phyloP scores from a whole-genome alignment of 2,797 vertebrate genomes.

The Ptychadena robeensis region DNA sequence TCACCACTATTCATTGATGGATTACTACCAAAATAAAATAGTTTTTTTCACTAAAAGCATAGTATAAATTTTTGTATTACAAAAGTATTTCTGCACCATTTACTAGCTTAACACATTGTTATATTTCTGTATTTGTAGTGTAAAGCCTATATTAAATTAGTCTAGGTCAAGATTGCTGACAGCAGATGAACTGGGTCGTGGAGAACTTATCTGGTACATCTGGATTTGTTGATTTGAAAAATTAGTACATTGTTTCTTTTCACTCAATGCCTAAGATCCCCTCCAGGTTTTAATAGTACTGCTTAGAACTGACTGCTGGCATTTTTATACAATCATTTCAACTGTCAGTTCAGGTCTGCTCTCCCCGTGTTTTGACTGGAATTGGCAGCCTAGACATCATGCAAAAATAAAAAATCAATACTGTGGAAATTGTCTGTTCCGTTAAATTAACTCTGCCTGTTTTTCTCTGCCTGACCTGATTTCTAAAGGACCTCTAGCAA shows the following conservation, averaged over 20 bases:
- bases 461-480: conserved; percentile 61
- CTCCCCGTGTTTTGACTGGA: conserved; percentile 50
- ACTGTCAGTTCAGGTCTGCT: conserved; percentile 55
- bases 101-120: not conserved
- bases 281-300: conserved; percentile 46
- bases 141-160: not conserved
- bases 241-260: conserved; percentile 29
- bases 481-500: conserved; percentile 59
- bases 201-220: conserved; percentile 21
- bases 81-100: not conserved
- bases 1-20: too few species aligned
- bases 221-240: conserved; percentile 33
- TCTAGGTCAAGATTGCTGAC: not conserved
- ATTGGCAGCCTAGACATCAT: conserved; percentile 59
- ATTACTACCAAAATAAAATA: too few species aligned
- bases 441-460: conserved; percentile 60
- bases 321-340: conserved; percentile 54
- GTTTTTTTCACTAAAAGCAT: not conserved
- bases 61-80: not conserved
- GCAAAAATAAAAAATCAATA: conserved; percentile 63
- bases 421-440: conserved; percentile 61
- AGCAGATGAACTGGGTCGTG: not conserved
- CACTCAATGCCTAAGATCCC: conserved; percentile 17
- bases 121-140: not conserved
- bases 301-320: conserved; percentile 47